These are phyloP conservation scores for Crioceris asparagi DNA, from an alignment of 2,888 invertebrate species.

Conservation along the genomic window DNA sequence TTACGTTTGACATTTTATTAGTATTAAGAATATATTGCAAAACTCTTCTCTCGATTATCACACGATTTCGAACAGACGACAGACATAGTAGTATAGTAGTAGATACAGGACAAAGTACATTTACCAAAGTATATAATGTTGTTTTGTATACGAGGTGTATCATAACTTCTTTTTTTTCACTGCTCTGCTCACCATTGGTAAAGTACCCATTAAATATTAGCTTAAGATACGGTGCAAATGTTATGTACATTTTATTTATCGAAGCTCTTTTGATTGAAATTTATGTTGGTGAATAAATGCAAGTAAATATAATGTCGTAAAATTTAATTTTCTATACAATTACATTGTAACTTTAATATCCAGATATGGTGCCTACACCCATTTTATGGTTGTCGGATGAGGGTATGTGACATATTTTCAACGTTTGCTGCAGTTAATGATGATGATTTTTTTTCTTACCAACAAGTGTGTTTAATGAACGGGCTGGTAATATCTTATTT, in stretches of 20 bases:
- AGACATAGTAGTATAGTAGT: too few species aligned
- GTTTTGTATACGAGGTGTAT: conserved; percentile 2
- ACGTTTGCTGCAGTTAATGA: conserved; percentile 16
- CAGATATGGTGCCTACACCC: conserved; percentile 27
- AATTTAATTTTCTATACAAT: conserved; percentile 29
- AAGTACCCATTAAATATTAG: conserved; percentile 17
- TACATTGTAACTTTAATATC: conserved; percentile 28
- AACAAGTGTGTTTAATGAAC: too few species aligned
- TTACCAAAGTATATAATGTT: too few species aligned
- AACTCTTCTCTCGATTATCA: too few species aligned
- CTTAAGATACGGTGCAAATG: conserved; percentile 14
- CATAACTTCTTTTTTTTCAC: neutral
- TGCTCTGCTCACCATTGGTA: conserved; percentile 1
- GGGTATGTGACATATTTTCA: conserved; percentile 21
- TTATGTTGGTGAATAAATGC: conserved; percentile 21
- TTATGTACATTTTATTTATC: too few species aligned
- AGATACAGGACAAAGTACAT: neutral
- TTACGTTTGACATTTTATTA: too few species aligned
- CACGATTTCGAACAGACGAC: too few species aligned
- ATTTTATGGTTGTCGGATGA: conserved; percentile 21
- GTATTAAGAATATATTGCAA: too few species aligned
- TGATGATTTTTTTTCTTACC: too few species aligned
- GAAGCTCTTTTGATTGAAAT: conserved; percentile 20
- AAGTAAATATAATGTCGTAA: conserved; percentile 21
- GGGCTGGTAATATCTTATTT: too few species aligned